Percentiles rank a stretch among this genome's conserved stretches.
phyloP scores from a whole-genome alignment of 2,888 invertebrate species.

The Biston betularia region DNA sequence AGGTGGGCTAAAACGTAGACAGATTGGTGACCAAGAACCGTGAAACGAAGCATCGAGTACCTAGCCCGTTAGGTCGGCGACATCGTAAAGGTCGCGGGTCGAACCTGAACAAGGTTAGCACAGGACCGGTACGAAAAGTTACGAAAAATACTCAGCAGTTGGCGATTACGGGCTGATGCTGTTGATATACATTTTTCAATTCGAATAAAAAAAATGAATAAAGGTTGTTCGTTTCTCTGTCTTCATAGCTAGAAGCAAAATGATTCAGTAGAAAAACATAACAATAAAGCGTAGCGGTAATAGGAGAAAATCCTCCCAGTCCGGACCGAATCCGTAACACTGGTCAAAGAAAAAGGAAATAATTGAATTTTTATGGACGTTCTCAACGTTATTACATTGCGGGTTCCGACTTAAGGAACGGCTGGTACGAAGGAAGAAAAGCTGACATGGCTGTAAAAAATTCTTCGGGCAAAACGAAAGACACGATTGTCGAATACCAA shows the following conservation, averaged over 20 bases:
- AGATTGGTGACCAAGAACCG: too few species aligned
- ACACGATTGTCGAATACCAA: conserved; percentile 64
- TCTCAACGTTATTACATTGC: conserved; percentile 62
- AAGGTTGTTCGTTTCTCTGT: conserved; percentile 24
- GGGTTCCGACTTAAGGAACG: conserved; percentile 56
- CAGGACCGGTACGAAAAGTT: too few species aligned
- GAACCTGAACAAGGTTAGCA: too few species aligned
- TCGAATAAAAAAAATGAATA: not conserved
- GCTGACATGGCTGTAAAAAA: conserved; percentile 58
- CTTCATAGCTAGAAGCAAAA: conserved; percentile 46
- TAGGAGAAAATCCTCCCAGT: conserved; percentile 52
- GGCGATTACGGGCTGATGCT: too few species aligned
- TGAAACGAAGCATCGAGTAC: too few species aligned
- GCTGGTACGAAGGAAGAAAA: conserved; percentile 51
- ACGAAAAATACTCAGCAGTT: too few species aligned
- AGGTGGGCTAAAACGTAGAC: too few species aligned
- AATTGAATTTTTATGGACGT: conserved; percentile 66
- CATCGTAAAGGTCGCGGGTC: too few species aligned
- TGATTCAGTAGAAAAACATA: conserved; percentile 52
- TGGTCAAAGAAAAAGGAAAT: conserved; percentile 54
- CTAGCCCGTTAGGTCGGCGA: too few species aligned
- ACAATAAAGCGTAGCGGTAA: conserved; percentile 52
- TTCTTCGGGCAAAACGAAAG: conserved; percentile 50
- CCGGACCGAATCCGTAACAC: conserved; percentile 47
- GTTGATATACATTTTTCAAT: too few species aligned